Conservation (phyloP, 2,113 vertebrate genomes). For the Charina bottae region DNA sequence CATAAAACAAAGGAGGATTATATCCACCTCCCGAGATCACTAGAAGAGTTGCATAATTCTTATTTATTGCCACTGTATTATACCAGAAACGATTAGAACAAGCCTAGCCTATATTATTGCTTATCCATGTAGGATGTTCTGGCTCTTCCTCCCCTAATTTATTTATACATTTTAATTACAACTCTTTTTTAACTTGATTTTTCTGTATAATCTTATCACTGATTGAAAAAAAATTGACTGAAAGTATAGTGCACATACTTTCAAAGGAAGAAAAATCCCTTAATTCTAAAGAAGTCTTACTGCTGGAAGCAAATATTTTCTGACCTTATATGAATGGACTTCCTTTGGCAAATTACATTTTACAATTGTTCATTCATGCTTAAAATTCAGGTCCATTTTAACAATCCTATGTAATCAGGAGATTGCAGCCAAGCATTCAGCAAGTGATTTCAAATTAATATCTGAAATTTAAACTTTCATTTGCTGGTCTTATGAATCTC, state of each 20-base stretch:
- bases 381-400: background rate
- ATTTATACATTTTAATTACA: too few species aligned
- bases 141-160: too few species aligned
- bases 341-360: background rate
- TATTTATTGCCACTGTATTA: too few species aligned
- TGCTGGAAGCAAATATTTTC: background rate
- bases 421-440: background rate
- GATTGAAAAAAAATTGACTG: too few species aligned
- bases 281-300: background rate
- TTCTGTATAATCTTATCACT: too few species aligned
- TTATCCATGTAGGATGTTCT: too few species aligned
- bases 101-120: too few species aligned
- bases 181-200: too few species aligned
- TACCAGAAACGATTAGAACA: too few species aligned
- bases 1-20: too few species aligned
- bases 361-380: background rate
- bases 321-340: background rate
- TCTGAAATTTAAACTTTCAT: background rate
- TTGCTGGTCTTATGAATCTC: background rate
- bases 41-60: too few species aligned
- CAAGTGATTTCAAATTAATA: background rate
- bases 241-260: background rate
- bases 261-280: background rate
- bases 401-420: background rate
- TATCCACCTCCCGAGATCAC: too few species aligned